Conservation (phyloP, 2,797 vertebrate genomes). For the Brotula barbata region DNA sequence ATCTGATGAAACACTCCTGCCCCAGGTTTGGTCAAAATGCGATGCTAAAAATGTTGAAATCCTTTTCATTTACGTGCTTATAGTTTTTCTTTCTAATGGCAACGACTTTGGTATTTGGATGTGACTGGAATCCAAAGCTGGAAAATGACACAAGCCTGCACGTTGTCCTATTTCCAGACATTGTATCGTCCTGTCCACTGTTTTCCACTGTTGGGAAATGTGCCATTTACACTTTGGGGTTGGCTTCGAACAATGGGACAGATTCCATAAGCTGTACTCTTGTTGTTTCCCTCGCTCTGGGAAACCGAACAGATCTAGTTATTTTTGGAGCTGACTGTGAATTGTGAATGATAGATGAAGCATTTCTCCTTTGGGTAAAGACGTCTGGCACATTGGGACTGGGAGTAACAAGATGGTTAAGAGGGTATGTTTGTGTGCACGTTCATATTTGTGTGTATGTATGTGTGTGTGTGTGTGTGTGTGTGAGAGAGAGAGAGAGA, state of each 20-base stretch:
- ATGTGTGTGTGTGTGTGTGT: constrained; percentile 1
- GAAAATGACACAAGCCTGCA: constrained; percentile 65
- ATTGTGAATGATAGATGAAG: constrained; percentile 58
- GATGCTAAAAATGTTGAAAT: constrained; percentile 25
- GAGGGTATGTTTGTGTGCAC: constrained; percentile 37
- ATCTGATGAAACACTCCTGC: constrained; percentile 46
- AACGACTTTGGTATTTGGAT: constrained; percentile 50
- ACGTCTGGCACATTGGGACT: constrained; percentile 31
- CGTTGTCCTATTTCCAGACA: constrained; percentile 65
- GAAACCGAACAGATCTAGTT: constrained; percentile 59
- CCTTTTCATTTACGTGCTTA: constrained; percentile 16
- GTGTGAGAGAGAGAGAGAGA: no score
- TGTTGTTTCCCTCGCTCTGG: constrained; percentile 71
- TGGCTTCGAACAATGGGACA: constrained; percentile 73
- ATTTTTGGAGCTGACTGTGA: constrained; percentile 66
- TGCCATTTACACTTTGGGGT: constrained; percentile 71
- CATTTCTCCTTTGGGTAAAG: constrained; percentile 50
- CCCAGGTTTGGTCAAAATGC: constrained; percentile 19
- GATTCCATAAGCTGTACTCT: constrained; percentile 73
- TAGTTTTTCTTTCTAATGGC: constrained; percentile 56
- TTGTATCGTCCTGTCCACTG: constrained; percentile 68
- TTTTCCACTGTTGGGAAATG: constrained; percentile 72
- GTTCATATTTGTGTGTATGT: constrained; percentile 5
- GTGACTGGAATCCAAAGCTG: constrained; percentile 57
- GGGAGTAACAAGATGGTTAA: constrained; percentile 21